A percentile compares a stretch with the other conserved stretches of the same genome.
Evolutionary conservation across 2,797 vertebrate species (phyloP).

Genomic region (Galago senegalensis): DNA sequence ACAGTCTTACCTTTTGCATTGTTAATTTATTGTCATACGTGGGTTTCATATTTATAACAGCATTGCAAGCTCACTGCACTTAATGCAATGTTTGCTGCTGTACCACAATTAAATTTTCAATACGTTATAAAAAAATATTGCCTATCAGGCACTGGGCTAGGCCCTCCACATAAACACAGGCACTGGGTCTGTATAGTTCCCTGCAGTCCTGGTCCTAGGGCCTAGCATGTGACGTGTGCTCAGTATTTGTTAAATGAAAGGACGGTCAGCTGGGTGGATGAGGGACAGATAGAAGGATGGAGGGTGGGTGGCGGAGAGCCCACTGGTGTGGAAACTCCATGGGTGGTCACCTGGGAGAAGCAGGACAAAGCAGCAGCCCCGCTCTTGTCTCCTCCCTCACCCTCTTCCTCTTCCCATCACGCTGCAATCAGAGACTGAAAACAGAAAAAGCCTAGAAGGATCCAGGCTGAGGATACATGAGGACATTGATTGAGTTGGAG

Average conservation of each 20-base stretch:
- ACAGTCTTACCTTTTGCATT: conserved; percentile 86
- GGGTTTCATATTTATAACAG: conserved; percentile 88
- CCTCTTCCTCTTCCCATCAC: background rate
- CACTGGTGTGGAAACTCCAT: fast-evolving
- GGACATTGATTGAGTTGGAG: background rate
- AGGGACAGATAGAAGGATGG: background rate
- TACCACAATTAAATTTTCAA: conserved; percentile 84
- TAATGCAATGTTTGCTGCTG: conserved; percentile 88
- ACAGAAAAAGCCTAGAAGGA: background rate
- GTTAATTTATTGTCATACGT: conserved; percentile 90
- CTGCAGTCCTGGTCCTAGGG: background rate
- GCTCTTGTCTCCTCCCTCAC: background rate
- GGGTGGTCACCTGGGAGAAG: background rate
- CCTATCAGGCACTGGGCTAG: background rate
- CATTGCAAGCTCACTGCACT: conserved; percentile 88
- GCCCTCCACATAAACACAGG: background rate
- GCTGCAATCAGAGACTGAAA: background rate
- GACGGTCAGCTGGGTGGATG: background rate
- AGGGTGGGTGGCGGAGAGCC: background rate
- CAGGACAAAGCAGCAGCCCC: background rate
- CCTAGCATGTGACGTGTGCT: background rate
- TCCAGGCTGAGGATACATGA: background rate
- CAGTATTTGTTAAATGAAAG: background rate
- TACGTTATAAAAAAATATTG: conserved; percentile 85
- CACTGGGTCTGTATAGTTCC: background rate